phyloP scores from a whole-genome alignment of 2,113 vertebrate genomes.

The Silurus asotus region DNA sequence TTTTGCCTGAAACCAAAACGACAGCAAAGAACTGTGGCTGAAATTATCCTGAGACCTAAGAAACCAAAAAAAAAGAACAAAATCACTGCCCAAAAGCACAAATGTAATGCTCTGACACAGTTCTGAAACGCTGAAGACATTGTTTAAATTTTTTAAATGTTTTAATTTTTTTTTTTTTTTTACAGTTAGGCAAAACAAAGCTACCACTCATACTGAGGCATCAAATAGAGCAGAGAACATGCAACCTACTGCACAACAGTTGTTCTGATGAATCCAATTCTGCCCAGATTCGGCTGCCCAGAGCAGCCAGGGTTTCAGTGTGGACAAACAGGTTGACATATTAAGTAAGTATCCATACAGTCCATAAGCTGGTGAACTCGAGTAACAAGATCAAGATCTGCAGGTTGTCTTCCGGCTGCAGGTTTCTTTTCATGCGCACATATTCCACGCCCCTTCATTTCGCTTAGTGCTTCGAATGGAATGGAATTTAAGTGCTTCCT shows the following conservation, averaged over 20 bases:
- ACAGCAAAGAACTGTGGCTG: background rate
- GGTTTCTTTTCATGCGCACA: background rate
- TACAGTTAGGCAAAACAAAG: background rate
- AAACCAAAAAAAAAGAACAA: background rate
- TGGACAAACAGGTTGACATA: constrained; percentile 57
- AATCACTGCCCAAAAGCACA: background rate
- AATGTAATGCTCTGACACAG: background rate
- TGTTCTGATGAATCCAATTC: constrained; percentile 70
- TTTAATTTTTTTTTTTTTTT: no score
- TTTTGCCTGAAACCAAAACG: background rate
- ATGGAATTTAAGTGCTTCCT: constrained; percentile 55
- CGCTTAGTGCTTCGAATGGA: constrained; percentile 42
- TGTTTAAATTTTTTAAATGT: background rate
- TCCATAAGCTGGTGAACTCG: constrained; percentile 15
- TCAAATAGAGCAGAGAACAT: constrained; percentile 1
- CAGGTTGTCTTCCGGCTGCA: background rate
- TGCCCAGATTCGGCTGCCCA: constrained; percentile 57
- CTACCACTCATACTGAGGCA: no score
- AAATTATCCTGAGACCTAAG: background rate
- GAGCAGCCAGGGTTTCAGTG: constrained; percentile 57
- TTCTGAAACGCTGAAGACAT: background rate
- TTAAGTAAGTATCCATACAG: constrained; percentile 23
- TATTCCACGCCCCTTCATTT: constrained; percentile 31
- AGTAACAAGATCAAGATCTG: background rate
- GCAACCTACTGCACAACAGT: constrained; percentile 65